Conservation (phyloP, 2,113 vertebrate species). For the Brevimyrus niger region DNA sequence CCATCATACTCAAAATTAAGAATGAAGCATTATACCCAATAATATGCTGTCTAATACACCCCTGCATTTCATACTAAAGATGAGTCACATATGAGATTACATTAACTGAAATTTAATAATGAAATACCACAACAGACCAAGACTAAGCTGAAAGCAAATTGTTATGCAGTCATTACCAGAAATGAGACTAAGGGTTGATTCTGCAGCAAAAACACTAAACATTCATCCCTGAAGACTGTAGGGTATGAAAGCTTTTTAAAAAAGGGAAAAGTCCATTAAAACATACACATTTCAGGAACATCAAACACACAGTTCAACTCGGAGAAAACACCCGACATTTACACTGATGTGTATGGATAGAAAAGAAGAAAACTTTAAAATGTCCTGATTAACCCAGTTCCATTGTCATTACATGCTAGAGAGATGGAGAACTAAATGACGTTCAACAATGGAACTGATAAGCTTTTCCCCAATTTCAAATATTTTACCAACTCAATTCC, state of each 20-base stretch:
- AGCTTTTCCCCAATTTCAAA: background rate
- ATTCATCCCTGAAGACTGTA: background rate
- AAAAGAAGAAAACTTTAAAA: background rate
- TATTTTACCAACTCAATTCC: background rate
- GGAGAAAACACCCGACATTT: background rate
- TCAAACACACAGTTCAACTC: background rate
- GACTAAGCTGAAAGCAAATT: background rate
- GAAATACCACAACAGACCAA: background rate
- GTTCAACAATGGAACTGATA: background rate
- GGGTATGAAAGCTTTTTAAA: background rate
- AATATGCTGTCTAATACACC: no score
- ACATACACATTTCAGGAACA: background rate
- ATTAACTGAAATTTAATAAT: background rate
- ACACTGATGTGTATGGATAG: background rate
- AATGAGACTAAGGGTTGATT: background rate
- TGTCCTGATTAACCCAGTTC: background rate
- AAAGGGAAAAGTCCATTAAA: background rate
- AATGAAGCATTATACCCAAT: no score
- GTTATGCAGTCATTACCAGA: background rate
- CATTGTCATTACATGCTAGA: background rate
- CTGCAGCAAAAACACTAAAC: background rate
- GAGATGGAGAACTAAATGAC: background rate
- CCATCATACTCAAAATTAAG: no score
- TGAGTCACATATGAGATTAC: background rate
- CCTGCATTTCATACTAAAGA: no score